These are phyloP conservation scores for Anarhynchus alexandrinus DNA, from an alignment of 2,113 vertebrate species.

Conservation along the genomic window DNA sequence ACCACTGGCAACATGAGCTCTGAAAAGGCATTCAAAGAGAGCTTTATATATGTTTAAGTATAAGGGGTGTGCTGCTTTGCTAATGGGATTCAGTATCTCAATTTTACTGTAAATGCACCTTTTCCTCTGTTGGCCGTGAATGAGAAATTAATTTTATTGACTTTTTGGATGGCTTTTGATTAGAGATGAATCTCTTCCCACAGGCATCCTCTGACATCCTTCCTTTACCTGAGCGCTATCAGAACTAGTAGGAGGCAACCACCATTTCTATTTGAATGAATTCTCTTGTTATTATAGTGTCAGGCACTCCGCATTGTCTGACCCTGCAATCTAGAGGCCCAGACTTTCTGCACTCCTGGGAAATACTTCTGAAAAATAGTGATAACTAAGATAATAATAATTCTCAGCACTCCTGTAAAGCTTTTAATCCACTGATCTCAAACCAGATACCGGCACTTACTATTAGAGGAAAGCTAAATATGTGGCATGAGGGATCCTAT, in stretches of 20 bases:
- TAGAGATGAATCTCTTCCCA: conserved; percentile 1
- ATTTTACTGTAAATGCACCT: not conserved
- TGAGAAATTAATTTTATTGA: conserved; percentile 36
- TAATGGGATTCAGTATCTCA: not conserved
- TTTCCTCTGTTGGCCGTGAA: not conserved
- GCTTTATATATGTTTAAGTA: not conserved
- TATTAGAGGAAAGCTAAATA: not conserved
- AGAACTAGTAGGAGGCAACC: not conserved
- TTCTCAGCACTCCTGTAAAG: conserved; percentile 44
- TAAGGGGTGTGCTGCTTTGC: not conserved
- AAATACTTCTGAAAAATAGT: conserved; percentile 35
- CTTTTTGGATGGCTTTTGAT: not conserved
- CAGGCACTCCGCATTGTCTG: conserved; percentile 25
- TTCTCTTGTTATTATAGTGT: not conserved
- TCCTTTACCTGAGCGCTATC: not conserved
- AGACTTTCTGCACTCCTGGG: not conserved
- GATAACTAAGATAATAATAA: conserved; percentile 64
- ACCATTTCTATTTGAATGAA: conserved; percentile 10
- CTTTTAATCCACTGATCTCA: conserved; percentile 60
- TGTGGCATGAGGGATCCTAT: not conserved
- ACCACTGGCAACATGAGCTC: conserved; percentile 15
- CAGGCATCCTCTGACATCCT: not conserved
- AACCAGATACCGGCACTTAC: conserved; percentile 12
- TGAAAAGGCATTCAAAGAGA: not conserved
- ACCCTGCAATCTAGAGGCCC: conserved; percentile 34